Conservation (phyloP, 2,888 invertebrate genomes). For the Phengaris arion region DNA sequence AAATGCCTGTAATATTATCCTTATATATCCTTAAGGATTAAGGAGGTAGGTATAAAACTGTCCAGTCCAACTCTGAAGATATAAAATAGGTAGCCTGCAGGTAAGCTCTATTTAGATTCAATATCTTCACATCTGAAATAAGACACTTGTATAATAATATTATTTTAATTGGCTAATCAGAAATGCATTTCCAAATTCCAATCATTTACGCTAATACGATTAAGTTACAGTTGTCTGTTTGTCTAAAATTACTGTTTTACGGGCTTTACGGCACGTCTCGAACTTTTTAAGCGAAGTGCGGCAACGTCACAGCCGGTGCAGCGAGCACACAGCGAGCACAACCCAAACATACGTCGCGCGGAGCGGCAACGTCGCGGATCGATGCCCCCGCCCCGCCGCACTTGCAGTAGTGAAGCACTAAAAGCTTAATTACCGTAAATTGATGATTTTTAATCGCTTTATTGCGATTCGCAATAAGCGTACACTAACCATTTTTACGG, state of each 20-base stretch:
- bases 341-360: slow-evolving; percentile 73
- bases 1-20: no score
- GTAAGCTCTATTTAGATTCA: no score
- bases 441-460: slow-evolving; percentile 42
- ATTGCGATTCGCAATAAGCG: slow-evolving; percentile 24
- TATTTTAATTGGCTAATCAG: not conserved
- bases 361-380: slow-evolving; percentile 72
- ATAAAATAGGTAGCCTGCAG: no score
- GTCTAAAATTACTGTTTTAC: slow-evolving; percentile 34
- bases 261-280: slow-evolving; percentile 35
- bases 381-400: slow-evolving; percentile 51
- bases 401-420: slow-evolving; percentile 63
- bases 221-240: slow-evolving; percentile 18
- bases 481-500: slow-evolving; percentile 25
- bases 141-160: no score
- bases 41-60: no score
- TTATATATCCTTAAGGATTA: no score
- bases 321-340: no score
- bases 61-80: no score
- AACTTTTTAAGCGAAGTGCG: slow-evolving; percentile 43
- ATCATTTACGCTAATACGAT: slow-evolving; percentile 18
- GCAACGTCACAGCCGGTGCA: slow-evolving; percentile 51
- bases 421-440: slow-evolving; percentile 67
- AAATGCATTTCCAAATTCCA: slow-evolving; percentile 23
- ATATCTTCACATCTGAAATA: no score